These are phyloP conservation scores for Menura novaehollandiae DNA, from an alignment of 2,113 vertebrate species.

Conservation along the genomic window DNA sequence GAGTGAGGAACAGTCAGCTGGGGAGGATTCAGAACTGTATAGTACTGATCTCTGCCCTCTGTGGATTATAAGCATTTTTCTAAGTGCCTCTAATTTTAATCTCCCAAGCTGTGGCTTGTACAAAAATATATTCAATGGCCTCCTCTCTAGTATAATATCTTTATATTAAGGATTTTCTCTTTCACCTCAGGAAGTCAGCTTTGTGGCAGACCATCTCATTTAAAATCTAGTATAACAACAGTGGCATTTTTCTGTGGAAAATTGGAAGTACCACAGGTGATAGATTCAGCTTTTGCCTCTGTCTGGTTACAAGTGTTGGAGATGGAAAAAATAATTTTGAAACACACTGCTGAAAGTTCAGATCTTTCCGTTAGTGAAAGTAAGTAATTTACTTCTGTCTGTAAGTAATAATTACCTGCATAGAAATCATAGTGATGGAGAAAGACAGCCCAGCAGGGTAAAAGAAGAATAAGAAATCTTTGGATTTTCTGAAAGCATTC, in stretches of 20 bases:
- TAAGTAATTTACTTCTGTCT: constrained; percentile 38
- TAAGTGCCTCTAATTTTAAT: constrained; percentile 65
- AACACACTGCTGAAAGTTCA: constrained; percentile 26
- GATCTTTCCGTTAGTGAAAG: constrained; percentile 16
- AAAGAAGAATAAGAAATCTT: constrained; percentile 26
- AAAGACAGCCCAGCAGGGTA: constrained; percentile 9
- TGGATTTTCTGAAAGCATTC: constrained; percentile 11
- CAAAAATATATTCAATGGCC: constrained; percentile 51
- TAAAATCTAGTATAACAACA: constrained; percentile 10
- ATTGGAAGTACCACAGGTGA: constrained; percentile 28
- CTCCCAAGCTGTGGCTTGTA: constrained; percentile 49
- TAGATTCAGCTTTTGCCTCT: constrained; percentile 14
- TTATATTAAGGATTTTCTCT: constrained; percentile 49
- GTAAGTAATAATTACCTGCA: constrained; percentile 29
- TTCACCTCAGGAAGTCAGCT: constrained; percentile 50
- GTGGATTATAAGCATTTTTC: constrained; percentile 49
- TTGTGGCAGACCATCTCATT: constrained; percentile 27
- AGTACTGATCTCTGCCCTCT: constrained; percentile 56
- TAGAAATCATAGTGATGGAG: constrained; percentile 8
- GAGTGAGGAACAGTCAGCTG: constrained; percentile 48
- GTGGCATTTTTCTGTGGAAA: constrained; percentile 28
- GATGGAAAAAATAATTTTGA: constrained; percentile 10
- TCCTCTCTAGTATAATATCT: constrained; percentile 40
- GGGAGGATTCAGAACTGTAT: constrained; percentile 45
- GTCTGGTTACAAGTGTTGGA: not conserved